phyloP scores from a whole-genome alignment of 2,888 invertebrate genomes.

The Drosophila birchii region DNA sequence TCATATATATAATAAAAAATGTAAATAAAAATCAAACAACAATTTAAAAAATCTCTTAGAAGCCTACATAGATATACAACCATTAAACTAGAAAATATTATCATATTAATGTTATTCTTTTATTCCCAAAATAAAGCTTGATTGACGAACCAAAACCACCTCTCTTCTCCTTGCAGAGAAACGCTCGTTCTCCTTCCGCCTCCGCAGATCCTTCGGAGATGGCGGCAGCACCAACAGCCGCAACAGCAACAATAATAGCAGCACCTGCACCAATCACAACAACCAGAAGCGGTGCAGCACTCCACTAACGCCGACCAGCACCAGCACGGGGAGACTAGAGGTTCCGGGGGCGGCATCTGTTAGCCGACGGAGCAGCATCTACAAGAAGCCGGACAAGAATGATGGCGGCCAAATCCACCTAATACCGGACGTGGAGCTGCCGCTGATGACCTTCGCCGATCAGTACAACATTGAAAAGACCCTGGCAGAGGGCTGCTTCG shows the following conservation, averaged over 20 bases:
- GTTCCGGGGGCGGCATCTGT: conserved; percentile 78
- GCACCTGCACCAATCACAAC: conserved; percentile 82
- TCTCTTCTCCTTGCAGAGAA: conserved; percentile 69
- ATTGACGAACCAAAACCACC: background rate
- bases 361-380: conserved; percentile 84
- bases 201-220: conserved; percentile 81
- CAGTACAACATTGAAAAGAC: conserved; percentile 88
- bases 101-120: no score
- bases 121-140: background rate
- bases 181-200: conserved; percentile 82
- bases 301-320: conserved; percentile 79
- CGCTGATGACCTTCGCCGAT: conserved; percentile 86
- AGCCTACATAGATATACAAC: background rate
- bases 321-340: conserved; percentile 73
- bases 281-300: conserved; percentile 80
- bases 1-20: background rate
- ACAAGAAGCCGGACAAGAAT: conserved; percentile 83
- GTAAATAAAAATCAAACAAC: background rate
- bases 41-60: background rate
- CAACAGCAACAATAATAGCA: conserved; percentile 83
- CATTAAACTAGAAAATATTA: no score
- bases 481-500: conserved; percentile 89
- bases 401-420: conserved; percentile 85
- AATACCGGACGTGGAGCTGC: conserved; percentile 86
- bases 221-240: conserved; percentile 82